Evolutionary conservation across 2,797 vertebrate genomes (phyloP), one percentile per base, ranked within the genome.

Genomic region (Onychomys arenicola): DNA sequence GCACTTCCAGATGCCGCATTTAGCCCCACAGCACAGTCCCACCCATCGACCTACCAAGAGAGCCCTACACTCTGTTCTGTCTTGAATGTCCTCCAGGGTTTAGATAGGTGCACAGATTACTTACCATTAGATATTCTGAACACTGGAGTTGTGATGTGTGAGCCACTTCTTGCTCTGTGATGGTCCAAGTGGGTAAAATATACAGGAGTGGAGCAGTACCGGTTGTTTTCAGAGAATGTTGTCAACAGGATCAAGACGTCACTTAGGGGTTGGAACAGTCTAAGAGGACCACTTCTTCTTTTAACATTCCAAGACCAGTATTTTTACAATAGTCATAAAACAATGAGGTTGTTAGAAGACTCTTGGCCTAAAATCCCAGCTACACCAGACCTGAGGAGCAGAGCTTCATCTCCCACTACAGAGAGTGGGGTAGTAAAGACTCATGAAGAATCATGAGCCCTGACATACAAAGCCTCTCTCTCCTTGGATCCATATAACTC

Each of bases 151-250:
- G 52, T 87, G 57, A 77, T n/a, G 40, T 52, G 13, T 76, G 65
- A 80, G 9, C 59, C n/a, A 71, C 32, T 90, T 95, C 34, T 93
- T 93, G 43, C 71, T 93, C 63, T 96, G 67, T 69, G 34, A 21
- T 52, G 73, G 37, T 75, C 43, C 55, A 73, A 63, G 32, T 88
- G 29, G 59, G 25, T 88, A 21, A 82, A 37, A 43, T 73, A n/a
- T 1, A 14, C 6, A 76, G 46, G 94, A 13, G 6, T 52, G 1
- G 10, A 83, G 7, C 2, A 76, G 76, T 63, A 0, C 40, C 52
- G 27, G 25, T 14, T 88, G 43, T 81, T 89, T 86, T 89, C 59
- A 49, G 49, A 92, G n/a, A 73, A 96, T 37, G 29, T 19, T 84
- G 63, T 71, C 84, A 90, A 86, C 89, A 78, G 55, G n/a, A 0